Base-by-base conservation (phyloP, 1,140 invertebrate genomes). In the Agraylea sexmaculata region DNA sequence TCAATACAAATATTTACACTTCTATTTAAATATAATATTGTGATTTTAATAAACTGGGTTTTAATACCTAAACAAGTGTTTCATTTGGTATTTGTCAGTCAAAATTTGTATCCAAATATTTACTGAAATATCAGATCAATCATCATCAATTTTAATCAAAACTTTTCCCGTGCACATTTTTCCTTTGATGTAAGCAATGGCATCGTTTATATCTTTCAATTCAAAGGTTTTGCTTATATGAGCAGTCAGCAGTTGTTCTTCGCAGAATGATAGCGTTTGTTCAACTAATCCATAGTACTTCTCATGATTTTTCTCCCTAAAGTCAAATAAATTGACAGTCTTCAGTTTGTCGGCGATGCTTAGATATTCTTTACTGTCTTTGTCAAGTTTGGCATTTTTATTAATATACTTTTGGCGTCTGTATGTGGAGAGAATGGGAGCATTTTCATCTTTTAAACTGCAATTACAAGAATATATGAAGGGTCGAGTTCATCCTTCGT, bases 131-230 rank as follows among this genome's bases (percentile, higher is more conserved):
- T 28, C 40, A 45, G 20, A 25, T 23, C 35, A 19, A 37, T 48
- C 25, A 21, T 45, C 30, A 16, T 46, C 27, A 27, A 60, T 47
- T 43, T 57, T 44, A 37, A 72, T 54, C 17, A 72, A 49, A 27
- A 70, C 59, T 58, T 73, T 73, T 29, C 69, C 68, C 15, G 64
- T 66, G 38, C 64, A 64, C 50, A 63, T 65, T 40, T 62, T 59
- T 18, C 65, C 58, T 35, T 59, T 55, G 28, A 70, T 58, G 51
- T 56, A 64, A 37, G 63, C 51, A 10, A 73, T 55, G 12, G 69
- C 70, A 19, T 68, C 56, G 50, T 70, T 68, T 4, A 68, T 54
- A 32, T 71, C 51, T 15, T 62, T 54, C 16, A 73, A 47, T n/a
- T 53, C 50, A 49, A 63, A 72, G 17, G 52, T 52, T 25, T 58